Evolutionary conservation across 2,888 invertebrate species (phyloP), one percentile per base, ranked within the genome.

Genomic region (Bugula neritina): DNA sequence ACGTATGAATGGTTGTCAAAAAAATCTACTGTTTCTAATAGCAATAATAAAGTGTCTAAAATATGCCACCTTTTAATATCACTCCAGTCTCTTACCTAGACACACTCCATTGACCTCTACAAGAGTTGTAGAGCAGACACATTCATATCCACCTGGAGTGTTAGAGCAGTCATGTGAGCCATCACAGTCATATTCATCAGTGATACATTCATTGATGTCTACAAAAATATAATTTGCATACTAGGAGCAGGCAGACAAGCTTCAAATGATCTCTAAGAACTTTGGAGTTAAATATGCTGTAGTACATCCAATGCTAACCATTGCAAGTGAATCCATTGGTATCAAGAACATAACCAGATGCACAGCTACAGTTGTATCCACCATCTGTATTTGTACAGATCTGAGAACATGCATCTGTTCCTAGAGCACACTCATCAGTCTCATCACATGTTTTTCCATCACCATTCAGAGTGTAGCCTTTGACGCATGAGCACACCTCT

Each of bases 381-480:
- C 55, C 55, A 55, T 13, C 25, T n/a, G 55, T 55, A n/a, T 55
- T 55, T 5, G 3, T 55, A 55, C 55, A 55, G 5, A 17, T 55
- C 25, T 55, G 55, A 13, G 3, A 10, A 55, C 55, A 55, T 55
- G 55, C 21, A 25, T 55, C n/a, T 13, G 55, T 55, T 17, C 55
- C 55, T 55, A n/a, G 3, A 13, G 55, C 25, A 55, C 55, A 55
- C 25, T 55, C 55, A 55, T 55, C 25, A 3, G 25, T 17, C 21
- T 55, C 55, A 5, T 55, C 55, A 55, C 55, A 55, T 5, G 55
- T 55, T n/a, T 5, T n/a, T 55, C 55, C 55, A 55, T 55, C 55
- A 55, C 10, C 3, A 55, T 55, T 25, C 25, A 55, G 55, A n/a
- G 5, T 17, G 25, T 55, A 55, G 5, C 55, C 55, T 55, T 55